Conservation (phyloP, 2,113 vertebrate species). For the Nyctibius bracteatus region DNA sequence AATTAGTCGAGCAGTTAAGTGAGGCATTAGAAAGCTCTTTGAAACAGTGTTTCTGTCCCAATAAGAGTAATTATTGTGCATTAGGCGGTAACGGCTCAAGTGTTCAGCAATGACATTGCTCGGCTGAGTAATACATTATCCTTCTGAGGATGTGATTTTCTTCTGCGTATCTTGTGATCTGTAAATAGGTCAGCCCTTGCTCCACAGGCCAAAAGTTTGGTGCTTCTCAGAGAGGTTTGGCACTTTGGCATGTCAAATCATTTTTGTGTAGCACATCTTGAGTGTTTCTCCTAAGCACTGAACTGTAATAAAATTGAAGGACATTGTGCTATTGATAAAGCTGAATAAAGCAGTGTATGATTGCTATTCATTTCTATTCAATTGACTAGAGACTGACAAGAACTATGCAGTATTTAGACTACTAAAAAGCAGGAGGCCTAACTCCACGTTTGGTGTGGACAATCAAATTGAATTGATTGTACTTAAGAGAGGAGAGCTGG, state of each 20-base stretch:
- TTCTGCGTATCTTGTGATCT: neutral
- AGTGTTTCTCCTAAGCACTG: neutral
- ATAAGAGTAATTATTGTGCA: neutral
- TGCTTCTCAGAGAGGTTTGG: neutral
- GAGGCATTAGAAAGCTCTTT: neutral
- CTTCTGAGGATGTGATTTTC: neutral
- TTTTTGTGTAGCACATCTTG: neutral
- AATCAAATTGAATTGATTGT: neutral
- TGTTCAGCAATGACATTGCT: neutral
- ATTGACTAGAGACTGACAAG: conserved; percentile 6
- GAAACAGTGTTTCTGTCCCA: neutral
- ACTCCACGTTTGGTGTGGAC: neutral
- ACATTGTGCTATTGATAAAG: neutral
- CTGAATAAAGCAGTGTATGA: neutral
- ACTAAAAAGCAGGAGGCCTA: neutral
- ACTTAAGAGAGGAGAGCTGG: neutral
- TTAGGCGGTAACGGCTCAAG: neutral
- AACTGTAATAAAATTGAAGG: neutral
- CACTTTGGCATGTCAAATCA: neutral
- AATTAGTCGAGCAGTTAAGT: neutral
- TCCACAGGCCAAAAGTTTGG: neutral
- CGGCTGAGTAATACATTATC: neutral
- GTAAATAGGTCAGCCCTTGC: neutral
- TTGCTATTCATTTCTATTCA: neutral
- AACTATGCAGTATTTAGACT: neutral